phyloP scores from a whole-genome alignment of 1,140 invertebrate genomes.

The Heliothis virescens region DNA sequence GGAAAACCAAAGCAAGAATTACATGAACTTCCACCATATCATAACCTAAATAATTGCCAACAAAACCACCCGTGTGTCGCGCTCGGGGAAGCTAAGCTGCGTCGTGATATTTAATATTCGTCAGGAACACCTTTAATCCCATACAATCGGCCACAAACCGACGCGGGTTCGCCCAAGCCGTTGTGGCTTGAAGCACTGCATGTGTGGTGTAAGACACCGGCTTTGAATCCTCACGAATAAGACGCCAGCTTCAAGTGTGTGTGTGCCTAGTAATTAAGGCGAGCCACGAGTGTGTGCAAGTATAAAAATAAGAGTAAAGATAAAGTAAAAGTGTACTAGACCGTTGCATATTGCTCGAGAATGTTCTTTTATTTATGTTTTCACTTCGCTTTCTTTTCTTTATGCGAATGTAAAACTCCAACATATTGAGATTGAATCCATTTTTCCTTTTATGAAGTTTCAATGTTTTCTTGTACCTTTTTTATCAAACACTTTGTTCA shows the following conservation, averaged over 20 bases:
- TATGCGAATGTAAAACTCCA: background rate
- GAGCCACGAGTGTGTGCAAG: background rate
- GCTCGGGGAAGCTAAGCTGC: background rate
- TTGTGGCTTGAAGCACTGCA: constrained; percentile 50
- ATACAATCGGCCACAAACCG: constrained; percentile 51
- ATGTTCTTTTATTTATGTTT: constrained; percentile 14
- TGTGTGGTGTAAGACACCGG: constrained; percentile 36
- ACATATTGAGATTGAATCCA: background rate
- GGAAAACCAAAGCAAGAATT: no score
- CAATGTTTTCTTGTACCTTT: background rate
- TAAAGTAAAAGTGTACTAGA: constrained; percentile 28
- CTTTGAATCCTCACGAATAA: constrained; percentile 31
- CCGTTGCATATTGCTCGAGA: constrained; percentile 22
- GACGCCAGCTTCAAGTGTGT: background rate
- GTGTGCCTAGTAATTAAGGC: constrained; percentile 19
- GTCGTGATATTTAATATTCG: constrained; percentile 53
- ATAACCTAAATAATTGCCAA: background rate
- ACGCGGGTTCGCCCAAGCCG: constrained; percentile 5
- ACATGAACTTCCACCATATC: no score
- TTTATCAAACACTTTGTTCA: no score
- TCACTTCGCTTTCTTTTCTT: constrained; percentile 18
- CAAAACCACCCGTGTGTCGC: background rate
- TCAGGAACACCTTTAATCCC: constrained; percentile 49
- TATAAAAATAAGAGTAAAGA: constrained; percentile 29
- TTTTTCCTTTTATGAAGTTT: background rate